These are phyloP conservation scores for Eumerus sabulonum DNA, from an alignment of 2,888 invertebrate species.

Conservation along the genomic window DNA sequence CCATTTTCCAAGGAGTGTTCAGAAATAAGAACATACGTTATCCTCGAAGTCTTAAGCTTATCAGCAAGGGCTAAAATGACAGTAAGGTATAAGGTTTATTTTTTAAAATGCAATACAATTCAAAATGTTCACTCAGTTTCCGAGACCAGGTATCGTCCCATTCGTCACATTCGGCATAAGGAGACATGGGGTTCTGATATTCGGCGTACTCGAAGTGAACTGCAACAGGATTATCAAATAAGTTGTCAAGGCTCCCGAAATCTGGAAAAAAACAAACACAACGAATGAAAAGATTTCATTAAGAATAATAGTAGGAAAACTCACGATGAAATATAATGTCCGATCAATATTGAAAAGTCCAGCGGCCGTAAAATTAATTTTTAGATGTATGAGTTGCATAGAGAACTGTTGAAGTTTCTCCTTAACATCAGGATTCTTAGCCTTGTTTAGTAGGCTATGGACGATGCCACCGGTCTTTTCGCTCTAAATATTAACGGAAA, in stretches of 20 bases:
- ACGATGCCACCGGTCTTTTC: constrained; percentile 77
- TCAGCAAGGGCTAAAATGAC: constrained; percentile 19
- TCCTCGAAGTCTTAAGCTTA: too few relatives aligned
- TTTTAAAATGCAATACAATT: constrained; percentile 13
- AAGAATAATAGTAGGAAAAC: constrained; percentile 15
- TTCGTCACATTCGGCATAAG: constrained; percentile 26
- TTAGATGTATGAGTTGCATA: constrained; percentile 77
- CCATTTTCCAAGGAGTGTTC: too few relatives aligned
- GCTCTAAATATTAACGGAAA: constrained; percentile 70
- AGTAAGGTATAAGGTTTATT: constrained; percentile 36
- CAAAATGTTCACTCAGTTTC: neutral
- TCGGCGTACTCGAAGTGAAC: constrained; percentile 75
- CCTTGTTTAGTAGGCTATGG: constrained; percentile 75
- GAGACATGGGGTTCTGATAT: constrained; percentile 23
- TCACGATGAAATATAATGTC: constrained; percentile 78
- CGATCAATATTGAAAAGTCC: constrained; percentile 79
- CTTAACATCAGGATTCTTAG: constrained; percentile 74
- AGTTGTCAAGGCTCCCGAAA: constrained; percentile 78
- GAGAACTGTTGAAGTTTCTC: constrained; percentile 78
- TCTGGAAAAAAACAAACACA: constrained; percentile 71
- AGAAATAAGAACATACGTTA: too few relatives aligned
- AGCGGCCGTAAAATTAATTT: constrained; percentile 78
- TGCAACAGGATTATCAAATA: constrained; percentile 79
- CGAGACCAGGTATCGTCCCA: constrained; percentile 3
- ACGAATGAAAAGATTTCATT: neutral